Conservation (phyloP, 2,113 vertebrate species). For the Calyptomena viridis region DNA sequence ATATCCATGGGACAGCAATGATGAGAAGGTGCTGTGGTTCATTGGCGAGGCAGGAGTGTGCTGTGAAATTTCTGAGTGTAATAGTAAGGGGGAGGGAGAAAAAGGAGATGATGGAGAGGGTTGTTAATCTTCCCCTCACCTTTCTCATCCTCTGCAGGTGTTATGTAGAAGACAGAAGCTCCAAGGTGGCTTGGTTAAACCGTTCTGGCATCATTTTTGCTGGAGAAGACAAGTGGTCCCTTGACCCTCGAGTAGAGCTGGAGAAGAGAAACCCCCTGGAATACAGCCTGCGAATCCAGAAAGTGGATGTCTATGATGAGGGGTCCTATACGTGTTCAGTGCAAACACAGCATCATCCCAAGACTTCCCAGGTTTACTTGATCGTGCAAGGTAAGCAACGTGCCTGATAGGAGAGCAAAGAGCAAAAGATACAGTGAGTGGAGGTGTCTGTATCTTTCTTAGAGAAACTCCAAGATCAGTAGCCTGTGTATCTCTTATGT, state of each 20-base stretch:
- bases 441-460: neutral
- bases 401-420: neutral
- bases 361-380: slow-evolving; percentile 96
- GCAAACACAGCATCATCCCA: slow-evolving; percentile 94
- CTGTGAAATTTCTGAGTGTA: neutral
- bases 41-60: neutral
- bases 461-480: neutral
- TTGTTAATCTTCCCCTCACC: neutral
- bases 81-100: neutral
- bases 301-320: slow-evolving; percentile 96
- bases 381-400: slow-evolving; percentile 92
- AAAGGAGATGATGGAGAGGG: neutral
- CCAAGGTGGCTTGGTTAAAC: slow-evolving; percentile 98
- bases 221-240: slow-evolving; percentile 96
- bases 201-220: slow-evolving; percentile 99
- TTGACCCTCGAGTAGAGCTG: slow-evolving; percentile 95
- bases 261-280: slow-evolving; percentile 95
- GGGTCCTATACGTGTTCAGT: slow-evolving; percentile 97
- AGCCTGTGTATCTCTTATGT: neutral
- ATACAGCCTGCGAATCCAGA: slow-evolving; percentile 98
- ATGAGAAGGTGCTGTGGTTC: neutral
- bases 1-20: neutral
- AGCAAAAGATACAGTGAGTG: neutral
- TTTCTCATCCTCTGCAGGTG: slow-evolving; percentile 79
- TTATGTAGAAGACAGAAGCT: slow-evolving; percentile 96